A percentile compares a stretch with the other conserved stretches of the same genome.
Conservation (phyloP, 2,113 vertebrate species). For the Sinocyclocheilus rhinocerous region DNA sequence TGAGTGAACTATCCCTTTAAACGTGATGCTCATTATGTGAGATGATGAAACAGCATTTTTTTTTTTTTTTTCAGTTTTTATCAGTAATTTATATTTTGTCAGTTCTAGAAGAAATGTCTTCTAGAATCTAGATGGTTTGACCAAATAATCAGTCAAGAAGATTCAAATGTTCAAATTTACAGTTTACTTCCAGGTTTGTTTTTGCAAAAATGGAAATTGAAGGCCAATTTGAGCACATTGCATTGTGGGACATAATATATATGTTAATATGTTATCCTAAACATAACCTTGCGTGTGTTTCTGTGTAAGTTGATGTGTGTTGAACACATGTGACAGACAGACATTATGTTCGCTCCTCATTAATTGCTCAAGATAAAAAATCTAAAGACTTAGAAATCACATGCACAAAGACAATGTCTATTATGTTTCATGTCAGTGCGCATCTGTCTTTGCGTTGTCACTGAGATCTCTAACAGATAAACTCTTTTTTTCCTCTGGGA, state of each 20-base stretch:
- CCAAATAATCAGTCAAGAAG: background rate
- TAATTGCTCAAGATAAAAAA: slow-evolving; percentile 46
- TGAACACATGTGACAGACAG: slow-evolving; percentile 35
- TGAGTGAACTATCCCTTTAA: background rate
- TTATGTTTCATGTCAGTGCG: slow-evolving; percentile 77
- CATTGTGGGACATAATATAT: background rate
- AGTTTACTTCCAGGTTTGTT: background rate
- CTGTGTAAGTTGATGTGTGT: background rate
- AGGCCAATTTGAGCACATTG: background rate
- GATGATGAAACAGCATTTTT: background rate
- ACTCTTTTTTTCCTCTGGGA: slow-evolving; percentile 77
- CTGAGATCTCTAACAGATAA: slow-evolving; percentile 82
- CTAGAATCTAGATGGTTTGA: background rate
- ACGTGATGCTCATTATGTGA: background rate
- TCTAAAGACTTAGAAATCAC: slow-evolving; percentile 33
- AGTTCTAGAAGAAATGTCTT: background rate
- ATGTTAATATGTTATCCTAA: background rate
- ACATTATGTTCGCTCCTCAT: slow-evolving; percentile 36
- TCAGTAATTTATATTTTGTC: background rate
- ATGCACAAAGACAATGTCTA: slow-evolving; percentile 62
- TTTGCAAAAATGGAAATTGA: background rate
- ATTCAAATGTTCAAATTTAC: background rate
- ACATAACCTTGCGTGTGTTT: background rate
- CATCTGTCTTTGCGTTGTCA: slow-evolving; percentile 77
- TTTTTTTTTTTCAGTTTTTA: too few relatives aligned